These are phyloP conservation scores for Ypsolopha scabrella DNA, from an alignment of 2,888 invertebrate genomes.

Conservation along the genomic window DNA sequence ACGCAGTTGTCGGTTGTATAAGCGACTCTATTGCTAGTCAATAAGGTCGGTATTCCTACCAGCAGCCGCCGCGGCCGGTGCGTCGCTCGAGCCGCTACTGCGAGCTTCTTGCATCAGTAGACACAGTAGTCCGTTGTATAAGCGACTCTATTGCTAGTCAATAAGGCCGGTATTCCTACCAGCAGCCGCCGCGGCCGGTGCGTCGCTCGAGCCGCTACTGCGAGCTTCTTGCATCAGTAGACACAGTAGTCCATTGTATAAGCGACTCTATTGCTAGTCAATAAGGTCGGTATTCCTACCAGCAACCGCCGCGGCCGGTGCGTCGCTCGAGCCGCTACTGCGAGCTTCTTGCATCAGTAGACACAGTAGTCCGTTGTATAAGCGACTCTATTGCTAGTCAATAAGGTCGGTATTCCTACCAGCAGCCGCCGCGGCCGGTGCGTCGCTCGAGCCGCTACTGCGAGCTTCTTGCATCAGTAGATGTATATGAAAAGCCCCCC, in stretches of 20 bases:
- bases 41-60: too few species aligned
- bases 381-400: too few species aligned
- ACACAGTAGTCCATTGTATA: too few species aligned
- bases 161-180: background rate
- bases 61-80: background rate
- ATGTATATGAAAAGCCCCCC: too few species aligned
- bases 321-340: constrained; percentile 8
- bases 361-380: too few species aligned
- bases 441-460: constrained; percentile 9
- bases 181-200: background rate
- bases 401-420: background rate
- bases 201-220: constrained; percentile 9
- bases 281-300: too few species aligned
- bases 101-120: constrained; percentile 20
- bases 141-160: too few species aligned
- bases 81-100: constrained; percentile 8
- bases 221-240: constrained; percentile 29
- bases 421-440: background rate
- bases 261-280: too few species aligned
- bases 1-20: too few species aligned
- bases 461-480: constrained; percentile 31
- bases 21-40: too few species aligned
- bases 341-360: constrained; percentile 20
- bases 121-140: too few species aligned
- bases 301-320: background rate